A percentile compares a stretch with the other conserved stretches of the same genome.
Conservation (phyloP, 1,140 invertebrate genomes). For the Drosophila willistoni region DNA sequence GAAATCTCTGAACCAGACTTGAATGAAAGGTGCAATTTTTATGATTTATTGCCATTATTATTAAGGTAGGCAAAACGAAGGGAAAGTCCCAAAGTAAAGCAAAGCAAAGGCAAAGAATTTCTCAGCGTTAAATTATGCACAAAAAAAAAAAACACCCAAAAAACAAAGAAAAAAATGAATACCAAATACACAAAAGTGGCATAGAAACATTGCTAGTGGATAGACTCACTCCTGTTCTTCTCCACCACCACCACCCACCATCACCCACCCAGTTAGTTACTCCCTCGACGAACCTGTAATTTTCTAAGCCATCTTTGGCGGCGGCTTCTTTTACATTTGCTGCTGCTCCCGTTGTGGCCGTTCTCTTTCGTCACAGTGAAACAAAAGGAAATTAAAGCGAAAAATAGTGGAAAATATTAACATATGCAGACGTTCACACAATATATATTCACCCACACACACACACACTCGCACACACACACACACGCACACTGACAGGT, state of each 20-base stretch:
- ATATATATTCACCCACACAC: conserved; percentile 66
- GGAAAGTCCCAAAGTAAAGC: conserved; percentile 31
- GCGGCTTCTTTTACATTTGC: conserved; percentile 7
- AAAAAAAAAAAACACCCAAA: conserved; percentile 38
- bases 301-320: conserved; percentile 18
- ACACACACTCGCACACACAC: conserved; percentile 19
- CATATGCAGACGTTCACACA: conserved; percentile 77
- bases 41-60: conserved; percentile 82
- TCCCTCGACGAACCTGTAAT: conserved; percentile 9
- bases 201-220: conserved; percentile 45
- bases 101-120: conserved; percentile 59
- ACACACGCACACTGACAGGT: conserved; percentile 62
- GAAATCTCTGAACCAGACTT: conserved; percentile 52
- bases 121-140: conserved; percentile 75
- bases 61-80: conserved; percentile 65
- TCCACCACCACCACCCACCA: background rate
- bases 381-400: conserved; percentile 69
- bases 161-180: background rate
- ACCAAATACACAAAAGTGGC: conserved; percentile 58
- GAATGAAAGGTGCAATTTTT: conserved; percentile 82
- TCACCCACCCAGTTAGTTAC: background rate
- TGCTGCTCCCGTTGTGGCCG: background rate
- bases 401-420: conserved; percentile 67
- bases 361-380: conserved; percentile 36
- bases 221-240: background rate